These are phyloP conservation scores for Cybosia mesomella DNA, from an alignment of 2,888 invertebrate species.

Conservation along the genomic window DNA sequence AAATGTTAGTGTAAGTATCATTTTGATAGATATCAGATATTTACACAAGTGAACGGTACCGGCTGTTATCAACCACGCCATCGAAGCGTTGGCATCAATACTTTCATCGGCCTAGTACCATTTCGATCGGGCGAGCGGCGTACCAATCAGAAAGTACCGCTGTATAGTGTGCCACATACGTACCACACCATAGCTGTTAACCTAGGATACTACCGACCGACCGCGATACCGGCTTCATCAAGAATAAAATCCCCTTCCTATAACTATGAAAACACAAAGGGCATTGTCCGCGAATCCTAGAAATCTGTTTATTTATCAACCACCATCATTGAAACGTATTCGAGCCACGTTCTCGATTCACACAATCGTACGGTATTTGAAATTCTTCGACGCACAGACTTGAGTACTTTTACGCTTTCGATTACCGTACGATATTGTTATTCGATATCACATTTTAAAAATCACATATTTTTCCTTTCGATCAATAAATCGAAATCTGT, in stretches of 20 bases:
- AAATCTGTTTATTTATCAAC: slow-evolving; percentile 76
- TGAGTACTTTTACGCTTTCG: slow-evolving; percentile 69
- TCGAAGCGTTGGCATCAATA: slow-evolving; percentile 40
- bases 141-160: slow-evolving; percentile 78
- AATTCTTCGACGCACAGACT: slow-evolving; percentile 70
- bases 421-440: slow-evolving; percentile 39
- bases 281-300: slow-evolving; percentile 75
- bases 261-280: slow-evolving; percentile 59
- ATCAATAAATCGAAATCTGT: slow-evolving; percentile 68
- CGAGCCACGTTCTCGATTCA: slow-evolving; percentile 83
- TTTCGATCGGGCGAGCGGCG: slow-evolving; percentile 71
- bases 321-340: slow-evolving; percentile 74
- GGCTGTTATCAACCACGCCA: slow-evolving; percentile 30
- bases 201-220: slow-evolving; percentile 23
- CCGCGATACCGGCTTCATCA: slow-evolving; percentile 26
- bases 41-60: neutral
- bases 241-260: slow-evolving; percentile 34
- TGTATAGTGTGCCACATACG: slow-evolving; percentile 67
- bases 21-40: slow-evolving; percentile 5
- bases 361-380: slow-evolving; percentile 79
- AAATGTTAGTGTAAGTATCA: neutral
- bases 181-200: slow-evolving; percentile 43
- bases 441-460: slow-evolving; percentile 39
- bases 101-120: slow-evolving; percentile 74
- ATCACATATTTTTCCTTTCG: slow-evolving; percentile 52